Conservation (phyloP, 64 coral and sea anemone genomes). For the Actinia tenebrosa region DNA sequence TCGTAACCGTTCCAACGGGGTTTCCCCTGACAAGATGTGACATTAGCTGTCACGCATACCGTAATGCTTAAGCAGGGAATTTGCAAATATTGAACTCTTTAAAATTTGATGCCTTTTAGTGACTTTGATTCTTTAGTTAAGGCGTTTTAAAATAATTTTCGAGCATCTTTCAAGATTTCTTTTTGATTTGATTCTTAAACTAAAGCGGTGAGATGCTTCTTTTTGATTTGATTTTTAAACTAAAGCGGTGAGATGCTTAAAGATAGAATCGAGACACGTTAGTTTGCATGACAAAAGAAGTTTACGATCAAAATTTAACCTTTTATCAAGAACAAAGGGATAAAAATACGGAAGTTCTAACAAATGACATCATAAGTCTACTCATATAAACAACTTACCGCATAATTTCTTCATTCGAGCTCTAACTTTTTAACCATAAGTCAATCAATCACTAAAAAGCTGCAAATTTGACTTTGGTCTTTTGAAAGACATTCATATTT, state of each 20-base stretch:
- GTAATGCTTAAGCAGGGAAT: background rate
- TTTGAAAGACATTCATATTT: background rate
- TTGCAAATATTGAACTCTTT: background rate
- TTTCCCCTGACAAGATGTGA: background rate
- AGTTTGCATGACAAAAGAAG: background rate
- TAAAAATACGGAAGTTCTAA: background rate
- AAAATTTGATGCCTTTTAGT: background rate
- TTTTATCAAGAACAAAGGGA: background rate
- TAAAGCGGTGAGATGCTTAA: background rate
- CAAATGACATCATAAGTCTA: background rate
- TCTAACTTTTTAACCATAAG: background rate
- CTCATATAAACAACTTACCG: background rate
- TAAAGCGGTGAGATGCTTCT: no score
- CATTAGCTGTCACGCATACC: background rate
- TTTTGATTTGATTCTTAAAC: no score
- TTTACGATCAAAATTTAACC: background rate
- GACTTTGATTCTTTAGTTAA: background rate
- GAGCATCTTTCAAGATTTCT: background rate
- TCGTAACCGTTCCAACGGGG: background rate
- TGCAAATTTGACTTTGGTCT: background rate
- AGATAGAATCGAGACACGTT: no score
- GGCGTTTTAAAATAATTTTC: background rate
- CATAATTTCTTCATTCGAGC: background rate
- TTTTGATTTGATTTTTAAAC: no score
- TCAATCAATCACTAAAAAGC: background rate